These are phyloP conservation scores for Halichoerus grypus DNA, from an alignment of 2,113 vertebrate species.

Conservation along the genomic window DNA sequence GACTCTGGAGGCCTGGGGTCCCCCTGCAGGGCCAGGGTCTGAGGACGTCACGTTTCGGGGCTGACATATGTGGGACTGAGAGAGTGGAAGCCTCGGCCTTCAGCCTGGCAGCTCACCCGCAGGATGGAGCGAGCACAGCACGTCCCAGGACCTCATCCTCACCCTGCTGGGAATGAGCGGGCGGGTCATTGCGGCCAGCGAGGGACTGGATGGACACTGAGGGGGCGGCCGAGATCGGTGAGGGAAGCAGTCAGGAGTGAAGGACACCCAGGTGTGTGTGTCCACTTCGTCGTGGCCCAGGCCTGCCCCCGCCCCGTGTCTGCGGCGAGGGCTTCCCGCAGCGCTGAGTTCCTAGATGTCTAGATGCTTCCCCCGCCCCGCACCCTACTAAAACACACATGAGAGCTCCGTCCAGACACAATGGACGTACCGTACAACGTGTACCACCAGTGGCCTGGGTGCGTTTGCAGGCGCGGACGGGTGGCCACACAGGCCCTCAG, in stretches of 20 bases:
- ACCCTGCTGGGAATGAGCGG: background rate
- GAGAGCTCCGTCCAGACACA: background rate
- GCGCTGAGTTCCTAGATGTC: background rate
- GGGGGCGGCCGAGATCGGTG: too few relatives aligned
- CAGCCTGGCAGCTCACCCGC: too few relatives aligned
- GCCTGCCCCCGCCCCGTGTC: background rate
- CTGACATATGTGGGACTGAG: too few relatives aligned
- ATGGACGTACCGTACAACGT: fast-evolving
- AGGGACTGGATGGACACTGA: background rate
- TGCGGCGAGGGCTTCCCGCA: fast-evolving
- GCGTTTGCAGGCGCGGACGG: fast-evolving
- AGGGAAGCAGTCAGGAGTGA: background rate
- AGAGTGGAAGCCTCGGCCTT: too few relatives aligned
- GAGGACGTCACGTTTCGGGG: background rate
- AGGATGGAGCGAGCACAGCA: background rate
- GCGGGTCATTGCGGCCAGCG: background rate
- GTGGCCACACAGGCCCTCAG: too few relatives aligned
- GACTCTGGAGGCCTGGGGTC: background rate
- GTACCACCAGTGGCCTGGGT: background rate
- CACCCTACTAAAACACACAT: background rate
- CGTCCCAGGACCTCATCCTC: background rate
- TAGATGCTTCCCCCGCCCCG: too few relatives aligned
- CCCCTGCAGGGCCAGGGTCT: background rate
- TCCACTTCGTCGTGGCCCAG: background rate
- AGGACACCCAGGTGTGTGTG: background rate